Percentiles rank a stretch among this genome's conserved stretches.
phyloP scores from a whole-genome alignment of 35 echinoderm and acorn worm species.

The Lytechinus variegatus region DNA sequence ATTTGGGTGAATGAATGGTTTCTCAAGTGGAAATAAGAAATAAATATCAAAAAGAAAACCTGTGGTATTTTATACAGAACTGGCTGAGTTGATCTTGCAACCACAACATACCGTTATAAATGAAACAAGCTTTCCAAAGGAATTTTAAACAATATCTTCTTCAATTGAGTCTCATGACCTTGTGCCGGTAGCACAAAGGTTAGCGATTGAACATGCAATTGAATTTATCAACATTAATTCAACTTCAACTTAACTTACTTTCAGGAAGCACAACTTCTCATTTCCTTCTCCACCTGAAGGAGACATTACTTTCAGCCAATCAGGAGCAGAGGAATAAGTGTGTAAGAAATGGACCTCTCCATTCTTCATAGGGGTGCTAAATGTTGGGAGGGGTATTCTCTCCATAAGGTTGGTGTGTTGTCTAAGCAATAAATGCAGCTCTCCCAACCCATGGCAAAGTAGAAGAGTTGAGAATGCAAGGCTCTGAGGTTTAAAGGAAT shows the following conservation, averaged over 20 bases:
- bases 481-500: neutral
- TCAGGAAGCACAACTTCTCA: neutral
- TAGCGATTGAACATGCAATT: no score
- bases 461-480: slow-evolving; percentile 39
- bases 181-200: no score
- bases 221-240: neutral
- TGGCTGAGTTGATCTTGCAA: no score
- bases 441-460: slow-evolving; percentile 58
- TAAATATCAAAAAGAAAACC: neutral
- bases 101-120: no score
- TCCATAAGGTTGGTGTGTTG: slow-evolving; percentile 57
- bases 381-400: neutral
- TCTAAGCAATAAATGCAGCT: slow-evolving; percentile 36
- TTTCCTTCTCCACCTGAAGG: neutral
- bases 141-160: no score
- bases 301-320: neutral
- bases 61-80: no score
- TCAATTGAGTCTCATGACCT: no score
- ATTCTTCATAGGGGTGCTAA: neutral
- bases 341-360: neutral
- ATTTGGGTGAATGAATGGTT: neutral
- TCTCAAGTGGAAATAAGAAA: neutral
- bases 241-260: neutral
- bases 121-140: no score
- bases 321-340: neutral